A percentile compares a stretch with the other conserved stretches of the same genome.
Evolutionary conservation across 2,797 vertebrate genomes (phyloP).

Genomic region (Cossypha heuglini): DNA sequence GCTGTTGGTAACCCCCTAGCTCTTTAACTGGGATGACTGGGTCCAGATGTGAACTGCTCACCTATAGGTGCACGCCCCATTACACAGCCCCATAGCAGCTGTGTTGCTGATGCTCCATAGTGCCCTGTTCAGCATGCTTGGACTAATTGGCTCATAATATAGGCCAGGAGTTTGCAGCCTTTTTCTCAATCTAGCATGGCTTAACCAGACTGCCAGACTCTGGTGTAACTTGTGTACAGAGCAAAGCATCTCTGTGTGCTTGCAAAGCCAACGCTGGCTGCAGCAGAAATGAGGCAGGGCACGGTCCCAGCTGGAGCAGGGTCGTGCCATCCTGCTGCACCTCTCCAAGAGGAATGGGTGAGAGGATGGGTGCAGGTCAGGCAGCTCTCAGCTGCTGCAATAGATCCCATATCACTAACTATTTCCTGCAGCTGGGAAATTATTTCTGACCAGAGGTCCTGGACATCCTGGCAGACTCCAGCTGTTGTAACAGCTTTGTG

Average conservation of each 20-base stretch:
- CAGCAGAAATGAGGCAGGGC: background rate
- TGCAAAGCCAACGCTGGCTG: background rate
- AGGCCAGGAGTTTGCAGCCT: background rate
- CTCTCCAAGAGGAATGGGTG: fast-evolving
- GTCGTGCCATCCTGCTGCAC: fast-evolving
- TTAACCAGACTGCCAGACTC: background rate
- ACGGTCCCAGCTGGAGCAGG: fast-evolving
- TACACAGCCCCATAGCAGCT: background rate
- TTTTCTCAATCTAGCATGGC: background rate
- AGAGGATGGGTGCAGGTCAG: background rate
- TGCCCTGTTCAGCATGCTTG: fast-evolving
- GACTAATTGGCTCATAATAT: background rate
- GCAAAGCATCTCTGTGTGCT: background rate
- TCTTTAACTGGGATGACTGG: background rate
- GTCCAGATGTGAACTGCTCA: background rate
- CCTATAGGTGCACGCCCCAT: background rate
- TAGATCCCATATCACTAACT: background rate
- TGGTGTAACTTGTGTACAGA: background rate
- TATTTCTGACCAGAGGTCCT: background rate
- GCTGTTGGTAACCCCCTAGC: background rate
- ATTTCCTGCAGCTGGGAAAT: background rate
- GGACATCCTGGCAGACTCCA: conserved; percentile 6
- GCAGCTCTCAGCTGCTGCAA: background rate
- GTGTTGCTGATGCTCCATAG: background rate
- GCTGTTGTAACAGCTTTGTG: conserved; percentile 32